Conservation (phyloP, 2,797 vertebrate species). For the Galagoides demidoff region DNA sequence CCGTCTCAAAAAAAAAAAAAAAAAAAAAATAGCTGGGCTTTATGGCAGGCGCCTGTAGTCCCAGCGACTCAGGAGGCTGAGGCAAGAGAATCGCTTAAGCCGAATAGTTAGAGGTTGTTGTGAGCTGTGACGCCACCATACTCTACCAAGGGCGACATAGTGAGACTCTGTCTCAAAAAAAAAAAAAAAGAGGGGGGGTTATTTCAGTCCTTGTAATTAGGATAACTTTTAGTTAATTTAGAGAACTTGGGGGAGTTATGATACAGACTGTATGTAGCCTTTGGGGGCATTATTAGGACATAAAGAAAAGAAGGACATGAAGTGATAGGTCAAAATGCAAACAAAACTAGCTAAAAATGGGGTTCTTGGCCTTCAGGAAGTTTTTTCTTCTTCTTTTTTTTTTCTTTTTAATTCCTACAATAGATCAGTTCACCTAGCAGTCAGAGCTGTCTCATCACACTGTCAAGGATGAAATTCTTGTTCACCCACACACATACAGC, state of each 20-base stretch:
- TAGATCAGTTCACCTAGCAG: not conserved
- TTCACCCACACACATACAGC: not conserved
- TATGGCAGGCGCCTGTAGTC: too few relatives aligned
- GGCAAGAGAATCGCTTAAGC: too few relatives aligned
- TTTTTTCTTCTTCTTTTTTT: not conserved
- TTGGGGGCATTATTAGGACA: not conserved
- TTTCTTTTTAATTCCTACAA: constrained; percentile 40
- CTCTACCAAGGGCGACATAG: too few relatives aligned
- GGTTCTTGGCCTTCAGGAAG: not conserved
- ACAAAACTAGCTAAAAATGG: constrained; percentile 30
- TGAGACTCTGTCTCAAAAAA: too few relatives aligned
- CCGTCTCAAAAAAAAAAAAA: too few relatives aligned
- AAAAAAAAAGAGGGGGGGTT: not conserved
- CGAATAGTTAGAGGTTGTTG: too few relatives aligned
- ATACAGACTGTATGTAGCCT: not conserved
- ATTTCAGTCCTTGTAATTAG: constrained; percentile 6
- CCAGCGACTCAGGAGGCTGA: too few relatives aligned
- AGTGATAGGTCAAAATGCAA: not conserved
- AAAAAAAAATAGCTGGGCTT: too few relatives aligned
- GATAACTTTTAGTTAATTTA: constrained; percentile 4
- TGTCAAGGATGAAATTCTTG: constrained; percentile 38
- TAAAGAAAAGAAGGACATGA: not conserved
- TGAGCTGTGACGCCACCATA: too few relatives aligned
- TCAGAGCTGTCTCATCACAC: constrained; percentile 37
- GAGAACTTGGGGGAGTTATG: not conserved